Base-by-base conservation (phyloP, 1,140 invertebrate species). In the Lanistes nyassanus region DNA sequence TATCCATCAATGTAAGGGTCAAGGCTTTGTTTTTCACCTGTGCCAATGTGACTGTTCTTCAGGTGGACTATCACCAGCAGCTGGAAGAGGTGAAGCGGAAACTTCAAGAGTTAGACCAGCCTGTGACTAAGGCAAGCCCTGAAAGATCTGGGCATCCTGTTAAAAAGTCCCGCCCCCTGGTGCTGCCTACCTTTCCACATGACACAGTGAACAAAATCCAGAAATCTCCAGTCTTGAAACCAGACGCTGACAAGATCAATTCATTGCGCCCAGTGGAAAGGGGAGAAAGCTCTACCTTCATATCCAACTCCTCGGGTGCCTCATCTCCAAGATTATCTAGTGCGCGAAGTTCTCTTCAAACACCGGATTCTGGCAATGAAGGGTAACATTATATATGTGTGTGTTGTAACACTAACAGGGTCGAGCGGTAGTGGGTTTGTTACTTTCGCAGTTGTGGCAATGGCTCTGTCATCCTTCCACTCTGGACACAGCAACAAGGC, bases 61-160 rank as follows among this genome's bases (percentile, higher is more conserved):
- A 71, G 68, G 51, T 23, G 7, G n/a, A 71, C 1, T 56, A 56
- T 23, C 29, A 39, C 37, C 36, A 42, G 34, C 23, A 72, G 55
- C 60, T 72, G 29, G 70, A 72, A 42, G 70, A 72, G 23, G 36
- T 72, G 55, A 72, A 72, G 37, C 21, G 55, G 29, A 72, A 72
- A 34, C 70, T 72, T 36, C 23, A 72, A 31, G 34, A 62, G 6
- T 9, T 72, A 13, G 70, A 72, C 37, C 39, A 68, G 42, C n/a
- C 42, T 34, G 23, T 21, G 34, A n/a, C 11, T 4, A 47, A 11
- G 9, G 37, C 34, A 13, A 19, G 2, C n/a, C 13, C 16, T 7
- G 70, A 72, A 29, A 2, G 19, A 9, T 34, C 23, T 26, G 4
- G 7, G 26, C 56, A 60, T 9, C 55, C 70, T 21, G n/a, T 23